These are phyloP conservation scores for Drosophila subpulchrella DNA, from an alignment of 1,140 invertebrate species.

Conservation along the genomic window DNA sequence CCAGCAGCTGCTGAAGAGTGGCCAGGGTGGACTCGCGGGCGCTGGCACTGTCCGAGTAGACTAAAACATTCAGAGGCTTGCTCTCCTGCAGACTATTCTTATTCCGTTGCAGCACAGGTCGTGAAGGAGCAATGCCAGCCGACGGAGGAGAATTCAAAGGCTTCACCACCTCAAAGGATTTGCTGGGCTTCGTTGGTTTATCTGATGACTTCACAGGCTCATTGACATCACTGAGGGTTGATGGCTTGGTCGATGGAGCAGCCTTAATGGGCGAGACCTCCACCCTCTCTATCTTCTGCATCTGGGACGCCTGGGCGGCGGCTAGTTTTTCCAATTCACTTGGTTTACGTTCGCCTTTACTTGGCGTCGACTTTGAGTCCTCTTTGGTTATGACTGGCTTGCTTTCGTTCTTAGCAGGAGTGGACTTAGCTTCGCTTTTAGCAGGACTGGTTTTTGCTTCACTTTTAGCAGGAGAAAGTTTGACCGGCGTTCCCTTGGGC, in stretches of 20 bases:
- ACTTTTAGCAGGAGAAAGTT: slow-evolving; percentile 1
- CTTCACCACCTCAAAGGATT: slow-evolving; percentile 52
- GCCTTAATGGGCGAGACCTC: slow-evolving; percentile 2
- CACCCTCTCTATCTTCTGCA: slow-evolving; percentile 6
- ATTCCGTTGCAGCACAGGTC: slow-evolving; percentile 58
- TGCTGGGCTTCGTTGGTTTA: slow-evolving; percentile 25
- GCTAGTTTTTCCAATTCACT: slow-evolving; percentile 62
- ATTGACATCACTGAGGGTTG: not conserved
- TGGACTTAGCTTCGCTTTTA: slow-evolving; percentile 8
- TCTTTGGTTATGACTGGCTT: slow-evolving; percentile 24
- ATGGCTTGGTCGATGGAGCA: not conserved
- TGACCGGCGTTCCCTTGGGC: slow-evolving; percentile 4
- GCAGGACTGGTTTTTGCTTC: slow-evolving; percentile 2
- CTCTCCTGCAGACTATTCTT: slow-evolving; percentile 64
- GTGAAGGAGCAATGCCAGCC: slow-evolving; percentile 16
- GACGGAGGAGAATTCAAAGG: slow-evolving; percentile 31
- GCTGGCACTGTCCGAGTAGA: slow-evolving; percentile 91
- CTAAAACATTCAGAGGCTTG: slow-evolving; percentile 93
- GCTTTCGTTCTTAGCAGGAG: slow-evolving; percentile 4
- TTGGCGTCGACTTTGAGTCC: slow-evolving; percentile 8
- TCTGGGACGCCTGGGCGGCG: slow-evolving; percentile 9
- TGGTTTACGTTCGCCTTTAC: slow-evolving; percentile 2
- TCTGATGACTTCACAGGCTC: not conserved
- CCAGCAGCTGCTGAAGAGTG: slow-evolving; percentile 88
- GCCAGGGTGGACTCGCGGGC: slow-evolving; percentile 89